Base-by-base conservation (phyloP, 2,797 vertebrate species). In the Falco cherrug region DNA sequence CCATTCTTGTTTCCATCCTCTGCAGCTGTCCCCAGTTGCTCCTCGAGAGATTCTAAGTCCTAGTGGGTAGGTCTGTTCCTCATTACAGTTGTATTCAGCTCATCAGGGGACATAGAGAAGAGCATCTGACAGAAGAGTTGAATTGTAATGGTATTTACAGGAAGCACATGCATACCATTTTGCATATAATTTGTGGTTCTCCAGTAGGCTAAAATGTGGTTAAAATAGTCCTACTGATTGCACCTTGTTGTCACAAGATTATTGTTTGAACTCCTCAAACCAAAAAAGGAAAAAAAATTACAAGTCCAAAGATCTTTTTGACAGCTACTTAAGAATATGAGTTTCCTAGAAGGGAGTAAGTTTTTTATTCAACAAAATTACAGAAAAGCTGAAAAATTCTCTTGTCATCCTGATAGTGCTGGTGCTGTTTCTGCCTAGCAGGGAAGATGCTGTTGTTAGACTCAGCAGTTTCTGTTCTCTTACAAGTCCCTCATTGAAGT, bases 11-110 rank as follows among this genome's bases (percentile, higher is more conserved):
- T 94, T 88, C 76, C 48, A 51, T 90, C 63, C 74, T 91, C 51
- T 95, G 67, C 85, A 92, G 82, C 82, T 93, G 83, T 91, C 87
- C 93, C 76, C 50, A 76, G 61, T 92, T 94, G 79, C 53, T 95
- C 37, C 57, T 89, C 84, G 47, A 20, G 87, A 91, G 73, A 68
- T 70, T 87, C 59, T 39, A 47, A 89, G 84, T 78, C 90, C 61
- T 87, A 37, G 63, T 88, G 51, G 41, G 33, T 86, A 69, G 77
- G 33, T 92, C 90, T 94, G 92, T 87, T 97, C 81, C 88, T 95
- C 84, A 60, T 94, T 97, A 89, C 29, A 64, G 8, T 83, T 93
- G 57, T 53, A 74, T 89, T 93, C 73, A 82, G 67, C 87, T 73
- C 6, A 2, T 54, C 3, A 29, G 6, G 61, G 65, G 76, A 92